Percentiles rank a stretch among this genome's conserved stretches.
Evolutionary conservation across 2,888 invertebrate genomes (phyloP).

Genomic region (Macaria liturata): DNA sequence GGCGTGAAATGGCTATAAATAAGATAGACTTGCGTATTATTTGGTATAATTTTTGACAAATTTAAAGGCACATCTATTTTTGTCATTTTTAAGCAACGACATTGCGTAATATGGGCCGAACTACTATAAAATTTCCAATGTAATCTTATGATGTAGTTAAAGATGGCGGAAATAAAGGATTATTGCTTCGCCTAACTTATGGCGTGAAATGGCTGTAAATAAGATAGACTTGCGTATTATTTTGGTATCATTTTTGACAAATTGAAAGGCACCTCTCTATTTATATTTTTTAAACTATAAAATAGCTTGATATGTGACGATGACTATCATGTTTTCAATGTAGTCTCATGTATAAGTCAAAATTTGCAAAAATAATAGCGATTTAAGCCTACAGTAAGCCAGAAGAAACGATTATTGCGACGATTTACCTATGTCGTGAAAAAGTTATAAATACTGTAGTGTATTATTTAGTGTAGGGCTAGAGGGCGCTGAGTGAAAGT

Average conservation of each 20-base stretch:
- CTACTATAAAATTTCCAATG: no score
- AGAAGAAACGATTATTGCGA: conserved; percentile 58
- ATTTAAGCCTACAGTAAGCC: conserved; percentile 18
- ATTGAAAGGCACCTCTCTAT: neutral
- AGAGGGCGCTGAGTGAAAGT: no score
- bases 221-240: conserved; percentile 32
- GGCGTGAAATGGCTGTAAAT: conserved; percentile 41
- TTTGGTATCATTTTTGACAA: neutral
- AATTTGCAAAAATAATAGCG: no score
- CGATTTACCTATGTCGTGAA: conserved; percentile 54
- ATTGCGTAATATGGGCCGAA: no score
- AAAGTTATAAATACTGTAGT: conserved; percentile 36
- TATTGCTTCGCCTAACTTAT: conserved; percentile 58
- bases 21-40: conserved; percentile 32
- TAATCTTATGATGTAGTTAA: no score
- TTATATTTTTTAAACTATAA: no score
- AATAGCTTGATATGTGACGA: no score
- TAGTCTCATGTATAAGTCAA: no score
- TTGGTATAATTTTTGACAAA: neutral
- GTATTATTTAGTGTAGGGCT: conserved; percentile 2
- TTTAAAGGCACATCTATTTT: neutral
- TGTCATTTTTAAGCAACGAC: no score
- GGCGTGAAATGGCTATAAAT: conserved; percentile 41
- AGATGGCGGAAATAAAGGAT: conserved; percentile 51
- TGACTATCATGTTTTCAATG: no score